Percentiles rank a stretch among this genome's conserved stretches.
Conservation (phyloP, 2,113 vertebrate genomes). For the Hypocryptadius cinnamomeus region DNA sequence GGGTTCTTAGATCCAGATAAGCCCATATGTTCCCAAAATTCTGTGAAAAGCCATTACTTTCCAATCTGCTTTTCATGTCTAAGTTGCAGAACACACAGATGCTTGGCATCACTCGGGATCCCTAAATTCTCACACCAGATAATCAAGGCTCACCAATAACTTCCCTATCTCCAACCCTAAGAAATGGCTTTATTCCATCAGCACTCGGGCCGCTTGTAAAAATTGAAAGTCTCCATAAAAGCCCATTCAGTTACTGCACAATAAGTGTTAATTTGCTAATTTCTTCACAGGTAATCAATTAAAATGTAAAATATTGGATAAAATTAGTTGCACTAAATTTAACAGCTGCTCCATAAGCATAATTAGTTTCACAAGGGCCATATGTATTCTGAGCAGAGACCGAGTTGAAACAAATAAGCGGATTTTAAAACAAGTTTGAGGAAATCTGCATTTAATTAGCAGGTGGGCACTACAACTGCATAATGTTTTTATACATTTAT, state of each 20-base stretch:
- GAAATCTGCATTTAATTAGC: slow-evolving; percentile 98
- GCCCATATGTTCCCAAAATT: slow-evolving; percentile 82
- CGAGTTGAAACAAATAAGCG: slow-evolving; percentile 83
- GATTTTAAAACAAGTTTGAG: slow-evolving; percentile 85
- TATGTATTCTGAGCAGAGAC: slow-evolving; percentile 75
- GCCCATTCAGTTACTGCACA: slow-evolving; percentile 79
- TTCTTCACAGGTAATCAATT: slow-evolving; percentile 91
- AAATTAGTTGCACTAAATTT: slow-evolving; percentile 84
- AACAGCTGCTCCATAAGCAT: slow-evolving; percentile 81
- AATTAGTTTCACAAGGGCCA: slow-evolving; percentile 83
- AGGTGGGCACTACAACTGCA: slow-evolving; percentile 94
- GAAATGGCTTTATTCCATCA: slow-evolving; percentile 74
- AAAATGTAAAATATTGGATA: slow-evolving; percentile 84
- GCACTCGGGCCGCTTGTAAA: slow-evolving; percentile 66
- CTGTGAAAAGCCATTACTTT: slow-evolving; percentile 75
- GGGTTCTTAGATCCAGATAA: slow-evolving; percentile 89
- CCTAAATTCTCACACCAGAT: slow-evolving; percentile 69
- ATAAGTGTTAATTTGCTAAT: slow-evolving; percentile 98
- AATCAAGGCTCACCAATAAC: slow-evolving; percentile 64
- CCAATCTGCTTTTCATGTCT: slow-evolving; percentile 75
- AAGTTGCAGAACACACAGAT: slow-evolving; percentile 73
- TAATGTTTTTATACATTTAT: slow-evolving; percentile 91
- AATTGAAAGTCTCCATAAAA: slow-evolving; percentile 73
- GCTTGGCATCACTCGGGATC: slow-evolving; percentile 68
- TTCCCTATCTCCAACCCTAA: slow-evolving; percentile 42